phyloP scores from a whole-genome alignment of 64 coral and sea anemone genomes.

The Pachyseris speciosa region DNA sequence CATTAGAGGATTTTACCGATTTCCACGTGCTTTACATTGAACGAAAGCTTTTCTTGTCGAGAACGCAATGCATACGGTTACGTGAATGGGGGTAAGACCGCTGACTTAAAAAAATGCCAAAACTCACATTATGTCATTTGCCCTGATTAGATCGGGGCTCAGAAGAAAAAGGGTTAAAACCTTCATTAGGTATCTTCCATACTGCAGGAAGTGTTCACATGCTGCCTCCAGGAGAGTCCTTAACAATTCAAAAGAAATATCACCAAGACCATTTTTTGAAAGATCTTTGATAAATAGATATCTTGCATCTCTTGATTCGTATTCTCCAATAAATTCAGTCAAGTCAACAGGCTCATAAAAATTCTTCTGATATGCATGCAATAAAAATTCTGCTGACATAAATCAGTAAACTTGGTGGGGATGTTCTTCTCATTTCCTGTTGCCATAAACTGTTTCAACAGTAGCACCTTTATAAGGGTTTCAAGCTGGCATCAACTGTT shows the following conservation, averaged over 20 bases:
- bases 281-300: slow-evolving; percentile 18
- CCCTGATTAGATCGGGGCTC: slow-evolving; percentile 24
- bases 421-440: too few species aligned
- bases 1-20: not conserved
- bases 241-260: slow-evolving; percentile 35
- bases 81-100: slow-evolving; percentile 24
- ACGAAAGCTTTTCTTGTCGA: slow-evolving; percentile 26
- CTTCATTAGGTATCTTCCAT: slow-evolving; percentile 49
- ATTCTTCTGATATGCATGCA: not conserved
- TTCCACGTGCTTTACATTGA: slow-evolving; percentile 29
- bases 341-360: slow-evolving; percentile 31
- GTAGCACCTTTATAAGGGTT: too few species aligned
- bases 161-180: slow-evolving; percentile 37
- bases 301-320: slow-evolving; percentile 15
- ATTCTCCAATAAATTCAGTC: slow-evolving; percentile 24
- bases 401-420: not conserved
- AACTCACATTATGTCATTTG: slow-evolving; percentile 31
- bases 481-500: not conserved
- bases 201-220: not conserved
- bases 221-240: slow-evolving; percentile 34
- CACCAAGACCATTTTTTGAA: slow-evolving; percentile 30
- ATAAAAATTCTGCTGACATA: too few species aligned
- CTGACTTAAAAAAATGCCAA: slow-evolving; percentile 22
- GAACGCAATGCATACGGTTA: slow-evolving; percentile 3
- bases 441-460: too few species aligned